Base-by-base conservation (phyloP, 2,888 invertebrate genomes). In the Sarcophaga subvicina region DNA sequence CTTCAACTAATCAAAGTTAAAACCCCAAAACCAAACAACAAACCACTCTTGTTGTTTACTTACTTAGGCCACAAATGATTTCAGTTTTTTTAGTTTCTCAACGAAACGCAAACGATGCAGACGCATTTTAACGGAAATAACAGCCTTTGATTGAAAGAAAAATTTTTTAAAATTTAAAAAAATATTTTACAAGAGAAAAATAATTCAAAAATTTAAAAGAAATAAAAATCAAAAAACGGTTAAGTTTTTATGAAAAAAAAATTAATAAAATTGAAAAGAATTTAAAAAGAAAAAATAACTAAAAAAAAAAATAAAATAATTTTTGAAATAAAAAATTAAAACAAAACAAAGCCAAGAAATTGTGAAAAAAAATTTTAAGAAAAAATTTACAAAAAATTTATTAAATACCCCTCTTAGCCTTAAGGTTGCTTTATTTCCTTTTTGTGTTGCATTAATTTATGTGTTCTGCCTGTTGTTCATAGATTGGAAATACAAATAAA, bases 81-180 rank as follows among this genome's bases (percentile, higher is more conserved):
- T 93, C 90, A 90, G 92, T 91, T 92, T 91, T 91, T 92, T 93
- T 92, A 93, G 93, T 93, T 92, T 91, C 91, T 92, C 91, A 90
- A 91, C 90, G 93, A 91, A 91, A 92, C 90, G 92, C 93, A 91
- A 92, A 90, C 93, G 91, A 91, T 92, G 91, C 93, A 92, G 93
- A 93, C 93, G 92, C 90, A 86, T 83, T 83, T 83, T 66, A 72
- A 88, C 86, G 89, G 84, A 87, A 71, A 76, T 83, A 83, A 85
- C 75, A 86, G 78, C 69, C 78, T 17, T 67, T 83, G 71, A 81
- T 49, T 64, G 49, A 70, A 60, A 86, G 27, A 69, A 66, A 66
- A 76, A 66, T 5, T 27, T 37, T 27, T 37, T 37, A 20, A 60
- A 49, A 3, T 14, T 14, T 3, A 27, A 76, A 75, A 79, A 71